phyloP scores from a whole-genome alignment of 2,888 invertebrate genomes.

The Melanchra persicariae region DNA sequence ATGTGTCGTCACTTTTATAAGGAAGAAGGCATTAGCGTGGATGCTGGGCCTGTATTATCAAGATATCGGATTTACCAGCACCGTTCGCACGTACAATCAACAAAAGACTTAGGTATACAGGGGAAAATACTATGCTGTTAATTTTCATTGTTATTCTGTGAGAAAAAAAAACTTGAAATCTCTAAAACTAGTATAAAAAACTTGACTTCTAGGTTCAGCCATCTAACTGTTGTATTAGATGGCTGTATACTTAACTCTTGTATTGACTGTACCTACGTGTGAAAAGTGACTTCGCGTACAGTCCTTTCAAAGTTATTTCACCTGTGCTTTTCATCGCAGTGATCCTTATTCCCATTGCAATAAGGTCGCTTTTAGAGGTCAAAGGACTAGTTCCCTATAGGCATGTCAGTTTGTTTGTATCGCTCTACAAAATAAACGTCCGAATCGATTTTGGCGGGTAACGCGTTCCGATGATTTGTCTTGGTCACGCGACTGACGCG shows the following conservation, averaged over 20 bases:
- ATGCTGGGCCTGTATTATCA: conserved; percentile 42
- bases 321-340: background rate
- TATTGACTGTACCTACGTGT: background rate
- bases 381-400: background rate
- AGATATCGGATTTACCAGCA: conserved; percentile 51
- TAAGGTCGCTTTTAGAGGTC: background rate
- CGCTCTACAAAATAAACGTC: conserved; percentile 50
- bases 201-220: background rate
- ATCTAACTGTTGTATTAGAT: no score
- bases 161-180: background rate
- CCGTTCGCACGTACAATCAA: conserved; percentile 15
- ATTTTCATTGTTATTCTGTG: background rate
- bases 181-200: background rate
- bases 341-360: background rate
- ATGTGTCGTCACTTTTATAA: conserved; percentile 29
- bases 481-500: conserved; percentile 67
- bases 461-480: conserved; percentile 63
- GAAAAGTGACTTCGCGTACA: background rate
- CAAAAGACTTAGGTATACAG: conserved; percentile 7
- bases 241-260: no score
- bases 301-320: background rate
- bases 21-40: conserved; percentile 40
- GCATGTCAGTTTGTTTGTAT: conserved; percentile 24
- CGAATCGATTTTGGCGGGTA: conserved; percentile 58
- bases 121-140: conserved; percentile 6